Percentiles rank a stretch among this genome's conserved stretches.
These are phyloP conservation scores for Dryococelus australis DNA, from an alignment of 2,888 invertebrate species.

Conservation along the genomic window DNA sequence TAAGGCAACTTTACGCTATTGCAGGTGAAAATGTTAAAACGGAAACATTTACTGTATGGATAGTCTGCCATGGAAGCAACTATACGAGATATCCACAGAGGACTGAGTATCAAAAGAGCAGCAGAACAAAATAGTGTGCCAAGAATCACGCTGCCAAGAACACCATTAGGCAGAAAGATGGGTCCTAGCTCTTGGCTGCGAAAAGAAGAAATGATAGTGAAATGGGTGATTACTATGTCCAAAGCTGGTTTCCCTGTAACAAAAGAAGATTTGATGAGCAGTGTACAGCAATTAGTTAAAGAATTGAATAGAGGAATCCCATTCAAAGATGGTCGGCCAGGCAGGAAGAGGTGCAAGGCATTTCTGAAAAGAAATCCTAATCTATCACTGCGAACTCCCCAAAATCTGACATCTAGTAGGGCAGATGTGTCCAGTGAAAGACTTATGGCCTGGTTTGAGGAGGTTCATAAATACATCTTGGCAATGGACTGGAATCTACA, in stretches of 20 bases:
- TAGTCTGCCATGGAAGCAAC: no score
- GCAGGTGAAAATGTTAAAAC: no score
- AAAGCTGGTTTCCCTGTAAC: constrained; percentile 26
- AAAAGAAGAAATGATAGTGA: background rate
- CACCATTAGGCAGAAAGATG: background rate
- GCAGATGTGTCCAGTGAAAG: constrained; percentile 51
- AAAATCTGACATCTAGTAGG: constrained; percentile 51
- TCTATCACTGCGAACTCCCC: constrained; percentile 49
- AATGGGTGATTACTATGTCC: background rate
- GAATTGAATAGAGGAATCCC: constrained; percentile 18
- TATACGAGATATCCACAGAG: no score
- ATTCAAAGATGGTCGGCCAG: constrained; percentile 45
- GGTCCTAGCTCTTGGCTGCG: background rate
- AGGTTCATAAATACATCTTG: constrained; percentile 51
- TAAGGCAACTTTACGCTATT: no score
- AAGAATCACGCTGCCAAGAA: background rate
- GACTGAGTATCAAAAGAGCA: background rate
- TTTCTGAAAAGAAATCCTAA: constrained; percentile 54
- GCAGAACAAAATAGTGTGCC: background rate
- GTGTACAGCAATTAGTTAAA: constrained; percentile 17
- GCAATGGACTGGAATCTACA: constrained; percentile 47
- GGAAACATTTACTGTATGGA: no score
- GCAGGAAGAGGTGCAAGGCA: constrained; percentile 53
- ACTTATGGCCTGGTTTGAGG: constrained; percentile 51
- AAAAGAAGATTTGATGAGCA: constrained; percentile 2